Conservation (phyloP, 2,888 invertebrate genomes). For the Congeria kusceri region DNA sequence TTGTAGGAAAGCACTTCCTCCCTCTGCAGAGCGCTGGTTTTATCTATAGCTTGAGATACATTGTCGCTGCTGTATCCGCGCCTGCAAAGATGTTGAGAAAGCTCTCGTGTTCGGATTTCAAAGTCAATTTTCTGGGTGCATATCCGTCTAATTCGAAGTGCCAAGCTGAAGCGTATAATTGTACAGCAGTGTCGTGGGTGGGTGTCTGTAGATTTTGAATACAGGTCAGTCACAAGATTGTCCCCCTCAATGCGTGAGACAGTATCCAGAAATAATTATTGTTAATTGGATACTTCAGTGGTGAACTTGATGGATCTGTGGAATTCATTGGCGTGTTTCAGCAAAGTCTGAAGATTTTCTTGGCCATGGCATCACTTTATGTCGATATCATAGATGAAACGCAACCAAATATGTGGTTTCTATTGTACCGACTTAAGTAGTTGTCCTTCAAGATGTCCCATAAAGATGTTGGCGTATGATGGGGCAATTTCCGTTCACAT, state of each 20-base stretch:
- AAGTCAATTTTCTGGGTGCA: not conserved
- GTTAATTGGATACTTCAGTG: slow-evolving; percentile 4
- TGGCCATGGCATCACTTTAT: slow-evolving; percentile 28
- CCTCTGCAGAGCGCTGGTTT: not conserved
- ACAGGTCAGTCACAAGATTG: slow-evolving; percentile 4
- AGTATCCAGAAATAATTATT: slow-evolving; percentile 22
- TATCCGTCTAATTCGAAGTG: slow-evolving; percentile 11
- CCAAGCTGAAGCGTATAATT: slow-evolving; percentile 1
- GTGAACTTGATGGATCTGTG: slow-evolving; percentile 27
- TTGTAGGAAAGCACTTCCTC: not conserved
- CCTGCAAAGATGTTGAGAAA: not conserved
- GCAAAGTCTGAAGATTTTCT: not conserved
- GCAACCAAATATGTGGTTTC: slow-evolving; percentile 27
- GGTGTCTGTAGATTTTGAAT: slow-evolving; percentile 22
- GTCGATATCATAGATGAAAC: slow-evolving; percentile 58
- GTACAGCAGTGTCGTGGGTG: slow-evolving; percentile 7
- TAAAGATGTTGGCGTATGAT: slow-evolving; percentile 48
- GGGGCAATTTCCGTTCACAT: slow-evolving; percentile 56
- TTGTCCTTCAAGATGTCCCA: slow-evolving; percentile 45
- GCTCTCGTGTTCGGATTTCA: not conserved
- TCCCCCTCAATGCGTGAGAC: not conserved
- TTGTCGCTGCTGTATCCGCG: not conserved
- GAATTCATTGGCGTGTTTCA: slow-evolving; percentile 8
- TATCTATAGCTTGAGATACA: not conserved
- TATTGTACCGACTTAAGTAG: slow-evolving; percentile 9